phyloP scores from a whole-genome alignment of 2,797 vertebrate species.

The Lophius americanus region DNA sequence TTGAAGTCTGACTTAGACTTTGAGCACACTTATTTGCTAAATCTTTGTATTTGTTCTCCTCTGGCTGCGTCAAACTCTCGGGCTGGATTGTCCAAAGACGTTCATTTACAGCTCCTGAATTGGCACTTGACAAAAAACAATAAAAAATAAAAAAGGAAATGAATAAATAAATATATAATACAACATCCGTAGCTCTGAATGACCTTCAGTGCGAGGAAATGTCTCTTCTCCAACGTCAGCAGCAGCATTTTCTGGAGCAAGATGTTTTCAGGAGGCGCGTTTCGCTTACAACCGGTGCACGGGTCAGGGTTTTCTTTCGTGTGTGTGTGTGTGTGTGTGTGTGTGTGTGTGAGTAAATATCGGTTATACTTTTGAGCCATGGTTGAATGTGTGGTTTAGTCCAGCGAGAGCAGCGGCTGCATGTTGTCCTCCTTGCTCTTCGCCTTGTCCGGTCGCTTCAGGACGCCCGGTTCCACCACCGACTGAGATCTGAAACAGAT shows the following conservation, averaged over 20 bases:
- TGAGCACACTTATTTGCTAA: neutral
- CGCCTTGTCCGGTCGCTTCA: conserved; percentile 94
- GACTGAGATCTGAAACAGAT: conserved; percentile 89
- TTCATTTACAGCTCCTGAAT: conserved; percentile 87
- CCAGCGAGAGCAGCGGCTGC: conserved; percentile 97
- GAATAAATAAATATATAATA: conserved; percentile 68
- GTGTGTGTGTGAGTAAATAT: conserved; percentile 28
- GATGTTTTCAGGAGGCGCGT: conserved; percentile 13
- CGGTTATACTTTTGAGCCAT: conserved; percentile 4
- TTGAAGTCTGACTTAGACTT: conserved; percentile 29
- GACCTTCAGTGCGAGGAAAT: conserved; percentile 26
- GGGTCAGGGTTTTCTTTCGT: conserved; percentile 19
- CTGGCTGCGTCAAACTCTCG: conserved; percentile 71
- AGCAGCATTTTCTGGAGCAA: conserved; percentile 8
- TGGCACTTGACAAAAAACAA: conserved; percentile 95
- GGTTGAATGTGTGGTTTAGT: conserved; percentile 74
- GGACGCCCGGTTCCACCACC: conserved; percentile 94
- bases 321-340: too few species aligned
- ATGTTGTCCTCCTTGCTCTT: conserved; percentile 97
- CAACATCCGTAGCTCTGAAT: conserved; percentile 52
- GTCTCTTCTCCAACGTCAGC: conserved; percentile 15
- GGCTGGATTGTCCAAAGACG: conserved; percentile 60
- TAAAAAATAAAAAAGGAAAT: neutral
- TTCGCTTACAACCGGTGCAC: conserved; percentile 34
- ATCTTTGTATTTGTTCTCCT: conserved; percentile 51